Percentiles rank a stretch among this genome's conserved stretches.
Conservation (phyloP, 2,888 invertebrate species). For the Acheta domesticus region DNA sequence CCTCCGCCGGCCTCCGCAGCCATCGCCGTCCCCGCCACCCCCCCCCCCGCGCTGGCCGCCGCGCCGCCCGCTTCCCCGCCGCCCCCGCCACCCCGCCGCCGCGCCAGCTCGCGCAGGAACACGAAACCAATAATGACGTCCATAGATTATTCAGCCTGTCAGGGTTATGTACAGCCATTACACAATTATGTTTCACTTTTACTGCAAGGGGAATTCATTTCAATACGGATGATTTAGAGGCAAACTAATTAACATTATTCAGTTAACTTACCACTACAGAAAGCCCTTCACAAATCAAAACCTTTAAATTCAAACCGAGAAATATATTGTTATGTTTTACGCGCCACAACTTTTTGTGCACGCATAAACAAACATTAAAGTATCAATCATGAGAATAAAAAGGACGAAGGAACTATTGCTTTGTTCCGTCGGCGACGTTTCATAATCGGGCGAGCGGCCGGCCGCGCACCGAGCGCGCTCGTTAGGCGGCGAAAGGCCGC, state of each 20-base stretch:
- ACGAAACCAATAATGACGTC: constrained; percentile 9
- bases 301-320: neutral
- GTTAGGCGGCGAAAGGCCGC: neutral
- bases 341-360: neutral
- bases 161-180: constrained; percentile 18
- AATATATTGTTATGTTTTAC: neutral
- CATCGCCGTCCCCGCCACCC: constrained; percentile 2
- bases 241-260: constrained; percentile 18
- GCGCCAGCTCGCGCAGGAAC: neutral
- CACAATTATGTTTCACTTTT: constrained; percentile 18
- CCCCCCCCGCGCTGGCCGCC: neutral
- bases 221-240: constrained; percentile 7
- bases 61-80: neutral
- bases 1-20: neutral
- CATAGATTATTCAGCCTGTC: constrained; percentile 18
- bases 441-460: neutral
- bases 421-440: neutral
- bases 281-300: neutral
- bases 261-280: constrained; percentile 10
- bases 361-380: neutral
- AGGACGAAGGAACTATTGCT: neutral
- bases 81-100: neutral
- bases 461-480: neutral
- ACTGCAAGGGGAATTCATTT: neutral
- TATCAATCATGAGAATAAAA: neutral